These are phyloP conservation scores for Dexiosoma caninum DNA, from an alignment of 2,888 invertebrate species.

Conservation along the genomic window DNA sequence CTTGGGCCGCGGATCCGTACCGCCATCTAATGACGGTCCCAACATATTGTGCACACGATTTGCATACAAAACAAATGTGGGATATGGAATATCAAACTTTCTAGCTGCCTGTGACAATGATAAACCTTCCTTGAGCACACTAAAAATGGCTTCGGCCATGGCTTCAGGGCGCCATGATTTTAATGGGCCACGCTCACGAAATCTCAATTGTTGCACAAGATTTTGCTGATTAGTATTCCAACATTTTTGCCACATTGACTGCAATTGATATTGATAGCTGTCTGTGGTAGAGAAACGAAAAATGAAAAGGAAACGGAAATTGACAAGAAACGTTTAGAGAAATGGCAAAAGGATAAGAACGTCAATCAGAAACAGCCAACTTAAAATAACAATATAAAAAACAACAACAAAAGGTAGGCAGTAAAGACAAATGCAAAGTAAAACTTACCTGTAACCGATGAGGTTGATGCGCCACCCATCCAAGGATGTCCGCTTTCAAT, in stretches of 20 bases:
- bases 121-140: constrained; percentile 92
- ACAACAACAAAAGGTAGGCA: background rate
- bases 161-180: constrained; percentile 97
- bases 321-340: constrained; percentile 41
- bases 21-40: constrained; percentile 93
- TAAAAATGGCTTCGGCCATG: constrained; percentile 96
- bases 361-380: constrained; percentile 22
- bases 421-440: constrained; percentile 39
- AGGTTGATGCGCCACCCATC: constrained; percentile 75
- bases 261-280: constrained; percentile 96
- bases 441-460: constrained; percentile 76
- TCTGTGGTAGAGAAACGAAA: constrained; percentile 79
- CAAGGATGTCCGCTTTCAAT: constrained; percentile 76
- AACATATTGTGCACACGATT: constrained; percentile 96
- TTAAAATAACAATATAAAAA: background rate
- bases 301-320: constrained; percentile 50
- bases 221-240: constrained; percentile 96
- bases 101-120: constrained; percentile 93
- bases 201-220: constrained; percentile 91
- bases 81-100: constrained; percentile 96
- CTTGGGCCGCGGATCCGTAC: constrained; percentile 93
- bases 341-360: constrained; percentile 19
- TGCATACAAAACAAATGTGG: constrained; percentile 94
- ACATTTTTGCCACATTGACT: constrained; percentile 97
- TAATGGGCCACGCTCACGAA: constrained; percentile 93